A percentile compares a stretch with the other conserved stretches of the same genome.
Conservation (phyloP, 2,797 vertebrate species). For the Perodicticus potto region DNA sequence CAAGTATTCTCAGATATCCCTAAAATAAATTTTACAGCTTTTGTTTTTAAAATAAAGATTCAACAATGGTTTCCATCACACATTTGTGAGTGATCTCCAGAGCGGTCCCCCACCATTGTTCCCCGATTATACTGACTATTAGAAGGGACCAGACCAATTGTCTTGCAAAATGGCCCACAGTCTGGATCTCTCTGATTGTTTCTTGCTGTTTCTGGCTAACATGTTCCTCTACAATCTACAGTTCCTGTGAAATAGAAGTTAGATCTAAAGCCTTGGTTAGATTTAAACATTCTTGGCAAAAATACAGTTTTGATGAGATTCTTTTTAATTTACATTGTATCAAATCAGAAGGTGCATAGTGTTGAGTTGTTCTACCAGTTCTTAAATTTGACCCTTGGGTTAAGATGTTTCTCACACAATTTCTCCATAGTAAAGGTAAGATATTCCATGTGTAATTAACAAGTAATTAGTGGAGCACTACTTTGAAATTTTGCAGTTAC, state of each 20-base stretch:
- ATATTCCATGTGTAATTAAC: not conserved
- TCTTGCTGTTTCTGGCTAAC: not conserved
- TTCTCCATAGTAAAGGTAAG: not conserved
- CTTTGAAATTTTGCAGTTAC: not conserved
- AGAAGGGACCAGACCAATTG: not conserved
- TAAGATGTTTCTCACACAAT: not conserved
- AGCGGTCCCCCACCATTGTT: fast-evolving
- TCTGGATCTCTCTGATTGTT: not conserved
- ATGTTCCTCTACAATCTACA: not conserved
- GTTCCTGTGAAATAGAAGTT: not conserved
- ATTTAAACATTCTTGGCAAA: not conserved
- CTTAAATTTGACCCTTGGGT: not conserved
- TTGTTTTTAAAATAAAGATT: not conserved
- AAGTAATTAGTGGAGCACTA: not conserved
- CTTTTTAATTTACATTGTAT: not conserved
- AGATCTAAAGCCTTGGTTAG: not conserved
- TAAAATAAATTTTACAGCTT: not conserved
- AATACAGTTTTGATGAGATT: not conserved
- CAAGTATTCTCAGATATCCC: not conserved
- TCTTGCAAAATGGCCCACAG: not conserved
- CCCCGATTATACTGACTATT: not conserved
- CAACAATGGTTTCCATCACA: not conserved
- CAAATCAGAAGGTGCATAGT: not conserved
- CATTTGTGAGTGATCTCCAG: not conserved
- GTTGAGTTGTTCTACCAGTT: not conserved